A percentile compares a stretch with the other conserved stretches of the same genome.
phyloP scores from a whole-genome alignment of 2,113 vertebrate species.

The Camelus dromedarius region DNA sequence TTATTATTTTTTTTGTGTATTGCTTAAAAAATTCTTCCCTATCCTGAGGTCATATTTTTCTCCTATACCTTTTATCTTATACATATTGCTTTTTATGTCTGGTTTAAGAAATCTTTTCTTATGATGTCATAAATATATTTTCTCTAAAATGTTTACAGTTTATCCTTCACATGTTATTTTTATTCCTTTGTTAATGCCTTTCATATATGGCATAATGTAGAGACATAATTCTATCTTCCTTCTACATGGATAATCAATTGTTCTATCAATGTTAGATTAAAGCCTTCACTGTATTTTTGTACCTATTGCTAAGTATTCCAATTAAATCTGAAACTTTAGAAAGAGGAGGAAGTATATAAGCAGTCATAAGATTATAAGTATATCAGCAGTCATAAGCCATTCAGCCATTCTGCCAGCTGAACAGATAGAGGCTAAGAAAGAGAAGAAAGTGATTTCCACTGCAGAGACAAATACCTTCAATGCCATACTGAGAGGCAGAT shows the following conservation, averaged over 20 bases:
- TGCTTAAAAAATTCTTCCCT: background rate
- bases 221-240: background rate
- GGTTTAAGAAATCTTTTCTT: background rate
- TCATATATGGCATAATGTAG: background rate
- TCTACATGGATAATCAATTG: background rate
- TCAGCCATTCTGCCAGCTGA: background rate
- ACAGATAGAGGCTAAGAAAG: background rate
- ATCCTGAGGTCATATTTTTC: background rate
- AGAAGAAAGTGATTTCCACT: background rate
- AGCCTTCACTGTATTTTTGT: background rate
- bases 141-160: background rate
- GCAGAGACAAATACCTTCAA: background rate
- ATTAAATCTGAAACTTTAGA: background rate
- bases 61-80: background rate
- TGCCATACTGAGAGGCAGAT: background rate
- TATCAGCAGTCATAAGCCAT: background rate
- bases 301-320: conserved; percentile 27
- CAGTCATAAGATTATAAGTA: background rate
- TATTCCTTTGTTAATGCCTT: background rate
- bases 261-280: conserved; percentile 2
- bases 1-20: background rate
- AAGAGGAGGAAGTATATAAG: background rate
- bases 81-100: background rate
- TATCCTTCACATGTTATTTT: background rate
- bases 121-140: background rate